Evolutionary conservation across 2,797 vertebrate genomes (phyloP), one percentile per base, ranked within the genome.

Genomic region (Poeciliopsis infans): DNA sequence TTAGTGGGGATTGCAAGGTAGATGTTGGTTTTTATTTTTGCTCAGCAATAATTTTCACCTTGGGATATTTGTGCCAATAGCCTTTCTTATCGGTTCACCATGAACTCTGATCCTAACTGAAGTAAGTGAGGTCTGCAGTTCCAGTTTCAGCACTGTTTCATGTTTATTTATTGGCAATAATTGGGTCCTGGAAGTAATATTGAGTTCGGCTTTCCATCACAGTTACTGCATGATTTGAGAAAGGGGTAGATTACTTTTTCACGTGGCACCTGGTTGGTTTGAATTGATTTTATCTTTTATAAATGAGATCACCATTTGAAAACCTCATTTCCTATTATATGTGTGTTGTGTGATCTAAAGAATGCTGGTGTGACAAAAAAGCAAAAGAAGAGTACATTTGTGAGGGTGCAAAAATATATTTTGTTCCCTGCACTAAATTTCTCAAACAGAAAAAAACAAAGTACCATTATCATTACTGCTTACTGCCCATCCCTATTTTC

Each of bases 391-490:
- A 64, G 12, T 64, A 61, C 33, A 33, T 61, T 6, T 61, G 57
- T 61, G 13, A 61, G 28, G 57, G 57, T 13, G 57, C 4, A 0
- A 1, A 4, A 15, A 15, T 15, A 46, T 46, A 46, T 46, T 46
- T 46, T 46, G 4, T 15, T 18, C 28, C 15, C 13, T 16, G 15
- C 57, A 18, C 15, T 16, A 28, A 20, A 64, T 64, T 64, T 18
- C 7, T 64, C 31, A 33, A 64, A 36, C 33, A 20, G 4, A 36
- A 7, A 13, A 28, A 59, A 15, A 31, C 59, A 20, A 36, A 68
- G 64, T 25, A 87, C 79, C 88, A 13, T 82, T 77, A 85, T 90
- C 81, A 87, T 85, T 75, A 71, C 72, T 71, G 86, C 84, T 84
- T 81, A 87, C 80, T 80, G 79, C 87, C 25, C 25, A 13, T 45